Conservation (phyloP, 2,888 invertebrate species). For the Agrochola litura region DNA sequence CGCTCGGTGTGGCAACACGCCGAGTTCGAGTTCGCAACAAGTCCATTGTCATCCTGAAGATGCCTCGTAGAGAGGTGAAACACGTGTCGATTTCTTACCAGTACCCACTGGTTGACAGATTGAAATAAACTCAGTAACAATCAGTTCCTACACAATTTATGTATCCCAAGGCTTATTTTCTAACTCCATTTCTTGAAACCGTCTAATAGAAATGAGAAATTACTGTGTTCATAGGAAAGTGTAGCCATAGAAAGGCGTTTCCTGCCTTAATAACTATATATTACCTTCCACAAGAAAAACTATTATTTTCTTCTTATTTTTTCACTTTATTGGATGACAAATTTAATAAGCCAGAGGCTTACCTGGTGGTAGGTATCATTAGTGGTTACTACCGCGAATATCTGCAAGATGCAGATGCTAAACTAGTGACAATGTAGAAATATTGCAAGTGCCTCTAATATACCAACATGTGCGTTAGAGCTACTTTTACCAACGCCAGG, state of each 20-base stretch:
- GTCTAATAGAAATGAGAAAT: constrained; percentile 43
- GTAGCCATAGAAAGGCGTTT: constrained; percentile 36
- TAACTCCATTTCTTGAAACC: constrained; percentile 11
- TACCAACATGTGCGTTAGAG: too few species aligned
- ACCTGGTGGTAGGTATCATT: not conserved
- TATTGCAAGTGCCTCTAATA: not conserved
- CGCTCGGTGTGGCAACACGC: too few species aligned
- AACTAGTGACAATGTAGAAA: not conserved
- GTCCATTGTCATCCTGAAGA: too few species aligned
- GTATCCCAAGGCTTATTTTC: constrained; percentile 23
- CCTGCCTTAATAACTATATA: not conserved
- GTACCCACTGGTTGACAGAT: not conserved
- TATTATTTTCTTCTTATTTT: not conserved
- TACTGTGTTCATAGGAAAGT: constrained; percentile 48
- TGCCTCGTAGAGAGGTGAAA: too few species aligned
- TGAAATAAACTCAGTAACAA: constrained; percentile 5
- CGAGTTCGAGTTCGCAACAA: too few species aligned
- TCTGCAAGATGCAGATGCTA: not conserved
- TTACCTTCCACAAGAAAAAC: not conserved
- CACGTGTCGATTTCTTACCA: too few species aligned
- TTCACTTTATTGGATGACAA: not conserved
- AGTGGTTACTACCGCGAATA: not conserved
- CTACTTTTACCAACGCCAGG: too few species aligned
- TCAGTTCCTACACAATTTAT: not conserved
- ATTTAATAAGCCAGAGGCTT: not conserved